Conservation (phyloP, 2,797 vertebrate genomes). For the Erpetoichthys calabaricus region DNA sequence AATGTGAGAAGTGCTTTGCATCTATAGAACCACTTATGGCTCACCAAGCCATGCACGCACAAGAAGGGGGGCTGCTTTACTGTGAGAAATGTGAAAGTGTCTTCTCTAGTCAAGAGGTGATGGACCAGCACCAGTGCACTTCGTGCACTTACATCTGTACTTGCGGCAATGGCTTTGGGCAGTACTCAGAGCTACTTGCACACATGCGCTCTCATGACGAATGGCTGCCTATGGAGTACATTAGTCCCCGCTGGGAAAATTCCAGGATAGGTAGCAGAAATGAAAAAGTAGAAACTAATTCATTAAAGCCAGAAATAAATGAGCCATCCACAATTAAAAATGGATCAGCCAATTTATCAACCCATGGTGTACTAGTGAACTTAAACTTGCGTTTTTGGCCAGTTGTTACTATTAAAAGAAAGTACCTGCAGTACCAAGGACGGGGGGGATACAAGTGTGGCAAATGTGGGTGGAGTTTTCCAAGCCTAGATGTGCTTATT, state of each 20-base stretch:
- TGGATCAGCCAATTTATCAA: no score
- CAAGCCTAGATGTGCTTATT: conserved; percentile 42
- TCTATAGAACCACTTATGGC: no score
- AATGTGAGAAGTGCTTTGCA: no score
- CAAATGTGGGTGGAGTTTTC: conserved; percentile 48
- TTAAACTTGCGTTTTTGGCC: no score
- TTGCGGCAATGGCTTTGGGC: conserved; percentile 44
- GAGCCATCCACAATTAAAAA: no score
- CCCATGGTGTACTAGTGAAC: no score
- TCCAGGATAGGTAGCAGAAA: no score
- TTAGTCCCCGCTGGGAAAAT: not conserved
- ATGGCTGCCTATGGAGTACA: conserved; percentile 14
- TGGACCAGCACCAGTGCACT: conserved; percentile 26
- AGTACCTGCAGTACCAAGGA: not conserved
- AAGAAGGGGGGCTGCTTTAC: no score
- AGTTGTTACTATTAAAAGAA: no score
- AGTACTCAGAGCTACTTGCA: conserved; percentile 37
- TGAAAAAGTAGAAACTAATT: no score
- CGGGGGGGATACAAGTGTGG: conserved; percentile 50
- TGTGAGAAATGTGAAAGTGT: conserved; percentile 41
- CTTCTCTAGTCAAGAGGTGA: conserved; percentile 25
- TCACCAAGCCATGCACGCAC: no score
- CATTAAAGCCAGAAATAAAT: no score
- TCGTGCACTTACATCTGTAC: conserved; percentile 44
- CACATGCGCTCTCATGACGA: conserved; percentile 44